Evolutionary conservation across 2,113 vertebrate genomes (phyloP), one percentile per base, ranked within the genome.

Genomic region (Turdus rufiventris): DNA sequence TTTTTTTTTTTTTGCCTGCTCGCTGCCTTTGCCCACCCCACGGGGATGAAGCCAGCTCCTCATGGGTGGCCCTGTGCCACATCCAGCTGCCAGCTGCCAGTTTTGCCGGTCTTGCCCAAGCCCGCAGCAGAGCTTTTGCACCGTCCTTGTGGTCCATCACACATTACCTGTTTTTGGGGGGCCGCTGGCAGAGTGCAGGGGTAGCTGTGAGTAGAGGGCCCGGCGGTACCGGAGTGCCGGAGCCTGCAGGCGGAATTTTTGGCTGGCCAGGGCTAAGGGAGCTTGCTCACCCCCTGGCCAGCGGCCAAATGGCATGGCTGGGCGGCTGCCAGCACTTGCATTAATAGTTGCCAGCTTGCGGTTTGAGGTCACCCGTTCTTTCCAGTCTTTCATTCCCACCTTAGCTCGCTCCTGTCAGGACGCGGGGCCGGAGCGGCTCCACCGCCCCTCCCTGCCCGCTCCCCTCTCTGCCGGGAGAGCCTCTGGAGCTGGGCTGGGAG

Each of bases 331-430:
- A 97, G 80, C 8, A 0, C 43, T 83, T 3, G 66, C 86, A 56
- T 93, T 89, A 92, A 86, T 67, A 88, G 92, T 83, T 86, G 88
- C 91, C 91, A 92, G 91, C 84, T 62, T 56, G 91, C 14, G 70
- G 86, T 81, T 86, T 95, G 95, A 85, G 89, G 93, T 92, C 91
- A 92, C 89, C 29, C 78, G 71, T 91, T 92, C 93, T 96, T 94
- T 94, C 91, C 86, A 86, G 75, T 86, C 72, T 36, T 93, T 94
- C 87, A 87, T 93, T 95, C 72, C 92, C 51, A 63, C 45, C 84
- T 94, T 26, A 63, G 31, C 86, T 72, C 48, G 14, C 20, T 43
- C 53, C 61, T 24, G 28, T 17, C 48, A 36, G 1, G 16, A 33
- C 75, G 7, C 8, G 1, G 19, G 51, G 53, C 53, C 15, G 53